These are phyloP conservation scores for Muscicapa adusta DNA, from an alignment of 2,113 vertebrate genomes.

Conservation along the genomic window DNA sequence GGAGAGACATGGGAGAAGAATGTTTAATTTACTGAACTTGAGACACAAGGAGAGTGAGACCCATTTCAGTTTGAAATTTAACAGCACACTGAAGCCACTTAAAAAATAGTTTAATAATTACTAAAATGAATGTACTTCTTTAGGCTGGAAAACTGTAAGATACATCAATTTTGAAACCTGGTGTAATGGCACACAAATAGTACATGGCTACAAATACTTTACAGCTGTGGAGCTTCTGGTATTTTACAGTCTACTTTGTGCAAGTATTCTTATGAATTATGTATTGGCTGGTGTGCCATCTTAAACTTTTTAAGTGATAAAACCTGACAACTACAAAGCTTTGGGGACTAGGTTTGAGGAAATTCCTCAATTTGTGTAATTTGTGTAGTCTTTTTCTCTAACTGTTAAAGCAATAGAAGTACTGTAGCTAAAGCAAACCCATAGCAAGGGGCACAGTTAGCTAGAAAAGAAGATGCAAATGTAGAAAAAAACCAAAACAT, in stretches of 20 bases:
- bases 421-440: conserved; percentile 55
- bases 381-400: background rate
- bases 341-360: background rate
- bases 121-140: background rate
- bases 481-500: conserved; percentile 17
- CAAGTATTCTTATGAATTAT: background rate
- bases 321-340: background rate
- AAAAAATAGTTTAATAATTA: background rate
- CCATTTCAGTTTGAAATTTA: background rate
- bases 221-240: background rate
- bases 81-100: background rate
- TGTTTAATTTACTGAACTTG: background rate
- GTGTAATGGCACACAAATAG: background rate
- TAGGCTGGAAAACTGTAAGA: background rate
- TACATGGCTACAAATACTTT: background rate
- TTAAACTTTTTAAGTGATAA: background rate
- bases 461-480: conserved; percentile 61
- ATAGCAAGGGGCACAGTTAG: conserved; percentile 60
- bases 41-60: background rate
- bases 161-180: background rate
- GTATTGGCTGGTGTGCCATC: background rate
- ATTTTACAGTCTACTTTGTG: background rate
- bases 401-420: conserved; percentile 37
- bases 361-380: background rate
- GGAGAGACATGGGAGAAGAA: background rate